Evolutionary conservation across 2,797 vertebrate genomes (phyloP).

Genomic region (Channa striata): DNA sequence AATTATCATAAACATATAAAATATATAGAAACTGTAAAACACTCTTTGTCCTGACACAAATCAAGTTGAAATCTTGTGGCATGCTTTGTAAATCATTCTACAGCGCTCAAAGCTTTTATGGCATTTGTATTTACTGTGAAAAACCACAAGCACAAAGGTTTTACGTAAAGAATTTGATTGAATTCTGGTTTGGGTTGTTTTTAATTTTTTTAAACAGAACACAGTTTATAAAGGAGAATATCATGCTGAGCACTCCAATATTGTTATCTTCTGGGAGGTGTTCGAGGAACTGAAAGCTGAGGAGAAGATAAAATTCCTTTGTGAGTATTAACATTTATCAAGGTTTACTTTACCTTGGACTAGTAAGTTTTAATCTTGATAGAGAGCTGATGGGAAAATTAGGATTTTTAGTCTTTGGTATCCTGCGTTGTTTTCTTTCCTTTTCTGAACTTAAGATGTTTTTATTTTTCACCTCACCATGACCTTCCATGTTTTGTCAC

Average conservation of each 20-base stretch:
- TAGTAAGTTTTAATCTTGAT: background rate
- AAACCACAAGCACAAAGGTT: background rate
- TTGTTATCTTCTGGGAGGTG: slow-evolving; percentile 93
- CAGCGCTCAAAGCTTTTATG: background rate
- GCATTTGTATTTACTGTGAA: background rate
- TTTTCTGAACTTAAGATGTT: background rate
- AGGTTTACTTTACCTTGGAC: background rate
- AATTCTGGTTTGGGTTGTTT: background rate
- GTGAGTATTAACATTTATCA: slow-evolving; percentile 82
- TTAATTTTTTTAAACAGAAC: slow-evolving; percentile 81
- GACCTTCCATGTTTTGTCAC: background rate
- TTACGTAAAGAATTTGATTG: background rate
- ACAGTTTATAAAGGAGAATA: slow-evolving; percentile 92
- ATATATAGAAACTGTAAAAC: background rate
- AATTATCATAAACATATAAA: background rate
- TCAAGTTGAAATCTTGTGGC: no score
- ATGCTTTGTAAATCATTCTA: no score
- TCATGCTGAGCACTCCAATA: slow-evolving; percentile 88
- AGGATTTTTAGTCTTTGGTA: background rate
- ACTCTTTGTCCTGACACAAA: no score
- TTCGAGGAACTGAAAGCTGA: slow-evolving; percentile 90
- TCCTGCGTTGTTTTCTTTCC: background rate
- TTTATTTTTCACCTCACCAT: background rate
- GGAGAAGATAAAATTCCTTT: slow-evolving; percentile 92
- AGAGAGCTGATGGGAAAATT: background rate